Percentiles rank a stretch among this genome's conserved stretches.
Evolutionary conservation across 35 echinoderm and acorn worm genomes (phyloP).

Genomic region (Antedon bifida): DNA sequence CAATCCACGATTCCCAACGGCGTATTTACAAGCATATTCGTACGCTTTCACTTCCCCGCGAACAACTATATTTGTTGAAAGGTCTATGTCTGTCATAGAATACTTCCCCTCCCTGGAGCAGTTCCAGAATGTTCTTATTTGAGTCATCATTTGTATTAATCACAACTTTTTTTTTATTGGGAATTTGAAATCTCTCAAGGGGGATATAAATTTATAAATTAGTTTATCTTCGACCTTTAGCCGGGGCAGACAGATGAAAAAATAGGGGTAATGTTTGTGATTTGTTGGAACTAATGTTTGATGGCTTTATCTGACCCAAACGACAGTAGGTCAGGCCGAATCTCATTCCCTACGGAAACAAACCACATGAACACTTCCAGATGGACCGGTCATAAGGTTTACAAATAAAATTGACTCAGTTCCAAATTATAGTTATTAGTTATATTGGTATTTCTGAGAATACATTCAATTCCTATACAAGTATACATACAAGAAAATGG

Average conservation of each 20-base stretch:
- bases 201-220: neutral
- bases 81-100: neutral
- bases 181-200: neutral
- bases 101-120: neutral
- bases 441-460: too few species aligned
- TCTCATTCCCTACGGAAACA: neutral
- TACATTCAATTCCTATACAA: too few species aligned
- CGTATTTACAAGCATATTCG: neutral
- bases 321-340: neutral
- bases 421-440: neutral
- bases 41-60: neutral
- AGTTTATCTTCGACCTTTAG: neutral
- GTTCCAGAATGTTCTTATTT: neutral
- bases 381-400: neutral
- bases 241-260: neutral
- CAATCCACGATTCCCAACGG: neutral
- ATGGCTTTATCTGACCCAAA: neutral
- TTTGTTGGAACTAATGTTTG: neutral
- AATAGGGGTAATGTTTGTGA: neutral
- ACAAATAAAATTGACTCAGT: neutral
- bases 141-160: neutral
- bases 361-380: constrained; percentile 1
- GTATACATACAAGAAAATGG: too few species aligned
- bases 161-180: neutral
- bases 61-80: neutral